Conservation (phyloP, 2,888 invertebrate genomes). For the Hesperia comma region DNA sequence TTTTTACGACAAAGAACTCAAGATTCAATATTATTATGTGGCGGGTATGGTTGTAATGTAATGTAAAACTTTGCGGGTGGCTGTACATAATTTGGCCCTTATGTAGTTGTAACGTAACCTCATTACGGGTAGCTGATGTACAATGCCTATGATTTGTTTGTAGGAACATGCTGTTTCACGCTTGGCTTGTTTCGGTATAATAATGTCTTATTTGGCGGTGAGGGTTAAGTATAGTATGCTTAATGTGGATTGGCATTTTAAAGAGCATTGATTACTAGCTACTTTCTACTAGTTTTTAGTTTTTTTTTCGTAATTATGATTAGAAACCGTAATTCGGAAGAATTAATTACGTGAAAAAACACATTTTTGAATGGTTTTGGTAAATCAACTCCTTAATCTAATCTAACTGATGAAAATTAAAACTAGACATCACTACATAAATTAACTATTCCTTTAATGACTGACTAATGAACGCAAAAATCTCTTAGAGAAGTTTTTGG, state of each 20-base stretch:
- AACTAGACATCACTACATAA: too few relatives aligned
- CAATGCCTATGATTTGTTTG: constrained; percentile 63
- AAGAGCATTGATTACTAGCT: too few relatives aligned
- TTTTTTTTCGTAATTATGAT: too few relatives aligned
- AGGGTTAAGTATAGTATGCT: constrained; percentile 12
- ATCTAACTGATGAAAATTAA: too few relatives aligned
- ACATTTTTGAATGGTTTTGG: too few relatives aligned
- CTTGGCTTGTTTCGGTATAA: constrained; percentile 35
- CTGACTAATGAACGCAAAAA: too few relatives aligned
- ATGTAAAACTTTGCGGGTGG: constrained; percentile 1
- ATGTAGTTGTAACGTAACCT: constrained; percentile 41
- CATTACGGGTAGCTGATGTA: constrained; percentile 50
- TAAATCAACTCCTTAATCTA: too few relatives aligned
- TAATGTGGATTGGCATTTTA: constrained; percentile 13
- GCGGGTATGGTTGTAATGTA: neutral
- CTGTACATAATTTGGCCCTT: constrained; percentile 3
- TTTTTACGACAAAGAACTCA: neutral
- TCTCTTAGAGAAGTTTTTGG: too few relatives aligned
- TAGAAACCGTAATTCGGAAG: too few relatives aligned
- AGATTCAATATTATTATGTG: neutral
- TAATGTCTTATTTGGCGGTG: constrained; percentile 42
- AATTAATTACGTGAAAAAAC: too few relatives aligned
- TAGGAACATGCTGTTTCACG: constrained; percentile 49
- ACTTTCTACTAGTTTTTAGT: too few relatives aligned
- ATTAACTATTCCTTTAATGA: too few relatives aligned